Conservation (phyloP, 2,113 vertebrate species). For the Pica pica region DNA sequence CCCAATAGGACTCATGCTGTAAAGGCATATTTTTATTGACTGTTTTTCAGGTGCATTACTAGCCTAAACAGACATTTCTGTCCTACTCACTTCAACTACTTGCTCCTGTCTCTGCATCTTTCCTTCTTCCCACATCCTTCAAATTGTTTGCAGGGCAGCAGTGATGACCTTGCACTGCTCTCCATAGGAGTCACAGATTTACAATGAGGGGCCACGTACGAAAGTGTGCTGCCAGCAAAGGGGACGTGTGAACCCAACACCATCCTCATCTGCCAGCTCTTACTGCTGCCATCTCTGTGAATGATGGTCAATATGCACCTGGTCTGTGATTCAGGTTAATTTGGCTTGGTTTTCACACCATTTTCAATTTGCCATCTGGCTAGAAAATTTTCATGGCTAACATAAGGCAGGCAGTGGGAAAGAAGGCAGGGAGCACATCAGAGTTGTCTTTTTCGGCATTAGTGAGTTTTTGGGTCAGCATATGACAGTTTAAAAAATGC, state of each 20-base stretch:
- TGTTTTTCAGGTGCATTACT: background rate
- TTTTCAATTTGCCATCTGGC: background rate
- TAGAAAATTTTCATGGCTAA: background rate
- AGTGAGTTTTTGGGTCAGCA: background rate
- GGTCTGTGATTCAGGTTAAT: background rate
- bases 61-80: background rate
- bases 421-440: background rate
- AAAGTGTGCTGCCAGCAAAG: background rate
- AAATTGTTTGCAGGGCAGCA: background rate
- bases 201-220: background rate
- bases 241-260: rapidly evolving
- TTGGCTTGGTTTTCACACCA: background rate
- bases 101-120: background rate
- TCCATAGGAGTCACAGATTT: background rate
- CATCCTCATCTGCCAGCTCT: background rate
- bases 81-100: background rate
- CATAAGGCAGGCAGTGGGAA: background rate
- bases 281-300: background rate
- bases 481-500: background rate
- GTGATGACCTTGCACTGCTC: background rate
- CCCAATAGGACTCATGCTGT: background rate
- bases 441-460: background rate
- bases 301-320: background rate
- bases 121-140: background rate
- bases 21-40: background rate